Evolutionary conservation across 2,888 invertebrate genomes (phyloP), one percentile per base, ranked within the genome.

Genomic region (Oscheius sp.): DNA sequence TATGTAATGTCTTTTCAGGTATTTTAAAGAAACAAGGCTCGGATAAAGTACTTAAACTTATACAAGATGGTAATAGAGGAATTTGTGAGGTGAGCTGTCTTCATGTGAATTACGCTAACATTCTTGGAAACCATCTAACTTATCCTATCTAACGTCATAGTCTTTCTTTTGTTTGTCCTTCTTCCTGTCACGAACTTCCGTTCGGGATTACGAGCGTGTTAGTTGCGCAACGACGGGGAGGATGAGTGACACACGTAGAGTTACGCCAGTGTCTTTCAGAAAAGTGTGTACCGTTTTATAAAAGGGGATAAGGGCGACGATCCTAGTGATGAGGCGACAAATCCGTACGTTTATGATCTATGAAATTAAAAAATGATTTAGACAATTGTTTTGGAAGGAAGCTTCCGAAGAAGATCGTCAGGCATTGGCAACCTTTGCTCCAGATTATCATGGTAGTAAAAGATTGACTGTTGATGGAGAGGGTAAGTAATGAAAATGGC

Each of bases 1-100:
- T n/a, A n/a, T n/a, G 33, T 22, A 33, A 33, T 12, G 14, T 30
- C 4, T 20, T 80, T 82, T 56, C 73, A 84, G 84, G 84, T 5
- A 72, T 84, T 24, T 71, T 84, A 41, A 82, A 83, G 68, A 72
- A 79, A 28, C 71, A 71, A 5, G 76, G 77, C 28, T 72, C 69
- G 8, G 66, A 72, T 14, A 74, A 75, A 47, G 73, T 83, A 30
- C 74, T 82, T 36, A 84, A 84, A 56, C 72, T 79, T 41, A 76
- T 78, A 30, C 84, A 84, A 56, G 77, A 79, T 49, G 82, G 76
- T 17, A 65, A 62, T 14, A 69, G 82, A 28, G 82, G 82, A 41
- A 75, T 80, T 49, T 70, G 81, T 50, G 83, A 83, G 77, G 82
- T 83, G 65, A 36, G 50, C 33, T 50, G 6, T 30, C 30, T 26